A percentile compares a stretch with the other conserved stretches of the same genome.
phyloP scores from a whole-genome alignment of 2,888 invertebrate species.

The Drosophila demipolita region DNA sequence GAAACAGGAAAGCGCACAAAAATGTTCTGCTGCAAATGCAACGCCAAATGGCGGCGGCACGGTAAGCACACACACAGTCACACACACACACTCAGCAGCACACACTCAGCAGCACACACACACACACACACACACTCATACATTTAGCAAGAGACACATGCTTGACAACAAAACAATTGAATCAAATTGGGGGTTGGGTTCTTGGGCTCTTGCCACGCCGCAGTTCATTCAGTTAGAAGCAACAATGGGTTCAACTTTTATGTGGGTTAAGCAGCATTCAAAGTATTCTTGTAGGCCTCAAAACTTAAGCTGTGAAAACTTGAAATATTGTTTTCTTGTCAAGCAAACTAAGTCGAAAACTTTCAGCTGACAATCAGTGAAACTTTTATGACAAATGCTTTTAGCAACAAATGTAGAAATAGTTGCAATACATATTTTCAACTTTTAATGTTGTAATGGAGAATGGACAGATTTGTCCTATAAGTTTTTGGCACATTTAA shows the following conservation, averaged over 20 bases:
- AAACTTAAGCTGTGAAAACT: constrained; percentile 9
- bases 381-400: neutral
- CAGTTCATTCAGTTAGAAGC: constrained; percentile 43
- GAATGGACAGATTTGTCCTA: neutral
- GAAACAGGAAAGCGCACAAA: constrained; percentile 69
- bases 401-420: neutral
- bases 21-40: constrained; percentile 60
- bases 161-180: constrained; percentile 55
- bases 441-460: neutral
- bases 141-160: constrained; percentile 41
- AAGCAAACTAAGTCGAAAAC: constrained; percentile 2
- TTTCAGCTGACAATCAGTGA: constrained; percentile 1
- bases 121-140: constrained; percentile 19
- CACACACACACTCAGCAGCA: constrained; percentile 21
- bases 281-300: constrained; percentile 6
- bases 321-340: constrained; percentile 1
- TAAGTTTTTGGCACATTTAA: neutral
- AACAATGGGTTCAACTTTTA: constrained; percentile 32
- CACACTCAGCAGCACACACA: constrained; percentile 10
- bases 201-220: constrained; percentile 22
- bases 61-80: constrained; percentile 34
- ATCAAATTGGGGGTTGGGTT: constrained; percentile 16
- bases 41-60: constrained; percentile 54
- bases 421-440: no score
- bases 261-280: constrained; percentile 39